These are phyloP conservation scores for Ictidomys tridecemlineatus DNA, from an alignment of 2,113 vertebrate species.

Conservation along the genomic window DNA sequence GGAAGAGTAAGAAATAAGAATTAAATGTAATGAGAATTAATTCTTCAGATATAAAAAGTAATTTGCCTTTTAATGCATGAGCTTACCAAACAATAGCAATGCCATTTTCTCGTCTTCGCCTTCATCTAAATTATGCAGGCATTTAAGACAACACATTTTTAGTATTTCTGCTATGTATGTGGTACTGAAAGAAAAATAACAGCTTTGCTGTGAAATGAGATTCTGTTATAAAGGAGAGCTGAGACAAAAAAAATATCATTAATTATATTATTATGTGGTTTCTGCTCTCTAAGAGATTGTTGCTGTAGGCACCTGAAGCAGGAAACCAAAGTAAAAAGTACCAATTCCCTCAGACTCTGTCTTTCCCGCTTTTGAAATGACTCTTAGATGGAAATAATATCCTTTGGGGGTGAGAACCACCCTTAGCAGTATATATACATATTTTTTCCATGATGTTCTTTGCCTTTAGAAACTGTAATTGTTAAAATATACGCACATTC, in stretches of 20 bases:
- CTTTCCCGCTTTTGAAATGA: neutral
- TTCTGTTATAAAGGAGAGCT: neutral
- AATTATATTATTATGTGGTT: neutral
- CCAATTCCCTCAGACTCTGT: neutral
- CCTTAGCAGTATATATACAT: neutral
- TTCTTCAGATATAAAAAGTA: neutral
- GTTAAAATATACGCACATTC: neutral
- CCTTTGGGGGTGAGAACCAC: neutral
- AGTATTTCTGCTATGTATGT: neutral
- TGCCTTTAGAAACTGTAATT: neutral
- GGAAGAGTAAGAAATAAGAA: neutral
- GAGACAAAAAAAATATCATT: neutral
- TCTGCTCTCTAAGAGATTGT: neutral
- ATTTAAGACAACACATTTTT: neutral
- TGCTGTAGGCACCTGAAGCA: neutral
- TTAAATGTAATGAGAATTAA: neutral
- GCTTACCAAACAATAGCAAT: neutral
- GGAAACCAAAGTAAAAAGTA: neutral
- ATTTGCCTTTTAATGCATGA: neutral
- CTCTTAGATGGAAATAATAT: neutral
- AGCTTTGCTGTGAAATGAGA: neutral
- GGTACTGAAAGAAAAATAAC: neutral
- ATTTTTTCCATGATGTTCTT: neutral
- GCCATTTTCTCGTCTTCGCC: fast-evolving
- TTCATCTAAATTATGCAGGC: neutral